These are phyloP conservation scores for Actinemys pallida DNA, from an alignment of 2,113 vertebrate species.

Conservation along the genomic window DNA sequence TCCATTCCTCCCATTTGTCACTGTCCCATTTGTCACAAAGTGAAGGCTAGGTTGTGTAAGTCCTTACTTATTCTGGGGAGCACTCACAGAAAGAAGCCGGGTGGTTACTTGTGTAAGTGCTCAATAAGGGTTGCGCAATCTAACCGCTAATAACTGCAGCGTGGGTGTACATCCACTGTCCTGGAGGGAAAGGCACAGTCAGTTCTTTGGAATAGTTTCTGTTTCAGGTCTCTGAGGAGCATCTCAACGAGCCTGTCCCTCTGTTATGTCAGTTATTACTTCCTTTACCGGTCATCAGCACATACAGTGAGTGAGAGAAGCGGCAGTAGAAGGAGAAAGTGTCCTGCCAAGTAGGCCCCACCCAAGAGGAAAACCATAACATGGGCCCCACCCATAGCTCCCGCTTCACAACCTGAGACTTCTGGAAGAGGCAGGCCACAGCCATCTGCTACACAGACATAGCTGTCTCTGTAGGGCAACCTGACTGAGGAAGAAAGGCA, in stretches of 20 bases:
- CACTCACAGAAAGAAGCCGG: fast-evolving
- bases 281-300: constrained; percentile 33
- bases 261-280: constrained; percentile 36
- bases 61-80: constrained; percentile 3
- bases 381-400: neutral
- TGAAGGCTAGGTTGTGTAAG: neutral
- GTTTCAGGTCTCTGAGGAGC: constrained; percentile 33
- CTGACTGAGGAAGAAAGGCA: neutral
- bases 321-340: constrained; percentile 47
- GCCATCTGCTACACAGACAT: neutral
- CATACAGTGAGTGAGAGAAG: constrained; percentile 37
- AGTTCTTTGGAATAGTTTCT: constrained; percentile 35
- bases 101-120: neutral
- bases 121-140: neutral
- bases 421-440: neutral
- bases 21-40: neutral
- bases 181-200: constrained; percentile 15
- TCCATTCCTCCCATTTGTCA: neutral
- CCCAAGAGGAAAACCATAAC: neutral
- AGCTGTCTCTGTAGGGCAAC: neutral
- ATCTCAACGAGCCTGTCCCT: constrained; percentile 21
- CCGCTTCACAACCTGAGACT: neutral
- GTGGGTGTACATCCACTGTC: neutral
- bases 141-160: neutral
- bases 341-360: constrained; percentile 28